A percentile compares a stretch with the other conserved stretches of the same genome.
These are phyloP conservation scores for Scomber scombrus DNA, from an alignment of 2,113 vertebrate species.

Conservation along the genomic window DNA sequence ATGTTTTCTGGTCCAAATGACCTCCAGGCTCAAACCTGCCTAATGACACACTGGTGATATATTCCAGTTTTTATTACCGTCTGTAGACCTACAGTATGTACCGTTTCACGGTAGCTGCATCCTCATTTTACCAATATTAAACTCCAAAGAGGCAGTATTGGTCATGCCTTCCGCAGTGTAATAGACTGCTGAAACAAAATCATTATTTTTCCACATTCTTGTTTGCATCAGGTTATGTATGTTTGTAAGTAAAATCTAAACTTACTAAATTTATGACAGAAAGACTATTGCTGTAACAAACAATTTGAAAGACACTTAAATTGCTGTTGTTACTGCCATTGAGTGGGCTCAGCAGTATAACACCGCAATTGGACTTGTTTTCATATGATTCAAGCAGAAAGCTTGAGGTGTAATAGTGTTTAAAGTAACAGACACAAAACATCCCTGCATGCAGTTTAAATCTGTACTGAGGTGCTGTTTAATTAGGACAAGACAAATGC, in stretches of 20 bases:
- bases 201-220: constrained; percentile 49
- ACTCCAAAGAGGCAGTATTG: constrained; percentile 47
- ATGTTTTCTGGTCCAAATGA: constrained; percentile 75
- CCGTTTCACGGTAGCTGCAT: constrained; percentile 60
- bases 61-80: constrained; percentile 74
- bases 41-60: constrained; percentile 74
- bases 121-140: constrained; percentile 59
- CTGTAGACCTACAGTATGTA: constrained; percentile 43
- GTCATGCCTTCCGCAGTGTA: constrained; percentile 50
- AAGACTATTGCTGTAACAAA: constrained; percentile 23
- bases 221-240: constrained; percentile 34
- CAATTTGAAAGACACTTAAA: constrained; percentile 48
- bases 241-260: constrained; percentile 8
- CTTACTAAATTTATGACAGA: constrained; percentile 8
- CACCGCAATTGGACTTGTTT: constrained; percentile 18
- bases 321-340: constrained; percentile 31
- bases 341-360: constrained; percentile 19
- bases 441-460: constrained; percentile 16
- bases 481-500: constrained; percentile 20
- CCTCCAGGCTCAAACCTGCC: constrained; percentile 70
- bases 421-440: neutral
- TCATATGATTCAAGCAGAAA: neutral
- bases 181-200: constrained; percentile 30
- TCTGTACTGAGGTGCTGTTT: neutral
- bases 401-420: constrained; percentile 3